Base-by-base conservation (phyloP, 2,888 invertebrate species). In the Chironomus riparius region DNA sequence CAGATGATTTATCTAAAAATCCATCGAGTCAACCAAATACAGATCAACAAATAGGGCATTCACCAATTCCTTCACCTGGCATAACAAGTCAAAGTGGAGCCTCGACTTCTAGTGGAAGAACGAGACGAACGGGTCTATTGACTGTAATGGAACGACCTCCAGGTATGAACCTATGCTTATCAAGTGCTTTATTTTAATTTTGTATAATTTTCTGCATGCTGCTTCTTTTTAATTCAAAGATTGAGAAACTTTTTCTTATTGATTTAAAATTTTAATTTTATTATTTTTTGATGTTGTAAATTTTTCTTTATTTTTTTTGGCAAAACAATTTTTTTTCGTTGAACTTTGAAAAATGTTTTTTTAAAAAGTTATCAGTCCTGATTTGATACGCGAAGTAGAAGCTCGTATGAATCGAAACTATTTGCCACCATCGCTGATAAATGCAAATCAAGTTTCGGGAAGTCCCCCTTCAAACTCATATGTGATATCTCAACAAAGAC, bases 111-210 rank as follows among this genome's bases (percentile, higher is more conserved):
- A 87, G 86, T 77, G 88, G 89, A 78, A 87, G 93, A 78, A 91
- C 92, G 65, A 87, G 95, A 79, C 87, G 95, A 77, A 92, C 92
- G 4, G 95, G 95, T 78, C 86, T 95, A 12, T 87, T 92, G 47
- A 93, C 95, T 0, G 95, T 95, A 28, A 93, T 93, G 80, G 94
- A 95, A 82, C 85, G 94, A 78, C 92, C 92, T 18, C 94, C 94
- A 84, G 94, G 95, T 95, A 85, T 84, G 85, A 80, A 76, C 38
- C 21, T 7, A 15, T 22, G 10, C 76, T 79, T 78, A 78, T 77
- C 78, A 78, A 77, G 77, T 69, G 47, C 68, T 28, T 50, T 76
- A 77, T 74, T 78, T 74, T 70, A 77, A 77, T 77, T 76, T 78
- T 78, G 24, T 48, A 38, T 73, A 78, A 76, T 76, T 76, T 75